Conservation (phyloP, 2,113 vertebrate genomes). For the Pterocles gutturalis region DNA sequence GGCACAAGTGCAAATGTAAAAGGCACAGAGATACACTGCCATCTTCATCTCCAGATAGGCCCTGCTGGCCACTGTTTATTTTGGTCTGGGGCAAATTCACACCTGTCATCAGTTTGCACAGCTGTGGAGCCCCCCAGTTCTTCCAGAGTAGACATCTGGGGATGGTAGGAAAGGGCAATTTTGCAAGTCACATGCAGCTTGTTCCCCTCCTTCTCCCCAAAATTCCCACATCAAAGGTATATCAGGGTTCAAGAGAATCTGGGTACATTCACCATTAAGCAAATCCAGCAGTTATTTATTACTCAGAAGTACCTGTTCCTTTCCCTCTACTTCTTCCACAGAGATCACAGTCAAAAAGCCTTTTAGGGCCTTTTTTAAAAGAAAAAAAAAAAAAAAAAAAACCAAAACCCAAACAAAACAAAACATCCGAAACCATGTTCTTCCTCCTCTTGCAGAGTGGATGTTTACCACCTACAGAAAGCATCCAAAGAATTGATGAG, state of each 20-base stretch:
- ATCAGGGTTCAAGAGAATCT: neutral
- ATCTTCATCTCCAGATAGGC: neutral
- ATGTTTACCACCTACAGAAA: conserved; percentile 3
- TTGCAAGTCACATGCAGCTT: neutral
- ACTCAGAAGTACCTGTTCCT: neutral
- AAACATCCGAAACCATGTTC: fast-evolving
- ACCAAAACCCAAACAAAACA: neutral
- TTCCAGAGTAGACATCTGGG: neutral
- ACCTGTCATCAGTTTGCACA: neutral
- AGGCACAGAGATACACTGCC: neutral
- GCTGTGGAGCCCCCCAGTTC: neutral
- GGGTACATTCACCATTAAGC: neutral
- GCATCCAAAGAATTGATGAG: neutral
- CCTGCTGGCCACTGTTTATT: neutral
- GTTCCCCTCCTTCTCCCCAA: neutral
- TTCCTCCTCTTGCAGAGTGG: neutral
- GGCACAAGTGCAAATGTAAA: neutral
- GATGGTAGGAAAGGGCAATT: neutral
- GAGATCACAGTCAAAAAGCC: neutral
- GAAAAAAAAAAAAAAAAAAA: neutral
- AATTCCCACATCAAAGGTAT: neutral
- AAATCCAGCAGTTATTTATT: neutral
- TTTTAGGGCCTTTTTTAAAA: neutral
- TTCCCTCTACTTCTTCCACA: neutral
- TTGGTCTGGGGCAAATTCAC: neutral